phyloP scores from a whole-genome alignment of 2,797 vertebrate genomes.

The Mus caroli region DNA sequence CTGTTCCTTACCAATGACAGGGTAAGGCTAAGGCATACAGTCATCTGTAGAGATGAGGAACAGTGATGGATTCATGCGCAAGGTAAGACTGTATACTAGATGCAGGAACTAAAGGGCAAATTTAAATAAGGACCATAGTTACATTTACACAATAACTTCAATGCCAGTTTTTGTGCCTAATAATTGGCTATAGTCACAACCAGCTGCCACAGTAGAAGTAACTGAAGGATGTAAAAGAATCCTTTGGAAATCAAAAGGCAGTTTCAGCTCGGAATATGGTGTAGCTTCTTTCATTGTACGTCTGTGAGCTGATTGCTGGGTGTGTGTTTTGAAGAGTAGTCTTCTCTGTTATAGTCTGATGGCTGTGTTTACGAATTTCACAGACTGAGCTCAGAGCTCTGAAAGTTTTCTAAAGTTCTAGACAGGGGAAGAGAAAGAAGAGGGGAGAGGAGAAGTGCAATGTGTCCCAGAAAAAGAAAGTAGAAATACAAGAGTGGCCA shows the following conservation, averaged over 20 bases:
- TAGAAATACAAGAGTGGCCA: background rate
- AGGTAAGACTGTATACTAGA: background rate
- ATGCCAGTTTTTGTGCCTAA: background rate
- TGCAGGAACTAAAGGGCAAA: background rate
- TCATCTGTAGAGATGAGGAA: background rate
- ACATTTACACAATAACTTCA: background rate
- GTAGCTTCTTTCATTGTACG: background rate
- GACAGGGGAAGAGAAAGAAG: no score
- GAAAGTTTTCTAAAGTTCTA: background rate
- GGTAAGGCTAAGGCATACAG: background rate
- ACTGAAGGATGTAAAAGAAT: background rate
- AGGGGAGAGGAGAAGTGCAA: background rate
- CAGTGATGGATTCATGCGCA: no score
- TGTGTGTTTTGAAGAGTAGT: background rate
- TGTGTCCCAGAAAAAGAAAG: background rate
- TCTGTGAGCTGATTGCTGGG: background rate
- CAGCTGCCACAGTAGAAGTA: background rate
- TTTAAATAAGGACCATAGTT: background rate
- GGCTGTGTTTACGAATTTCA: background rate
- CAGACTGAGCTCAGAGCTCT: background rate
- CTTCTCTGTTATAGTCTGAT: background rate
- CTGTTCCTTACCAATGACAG: background rate
- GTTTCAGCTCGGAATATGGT: background rate
- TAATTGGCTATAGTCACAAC: background rate
- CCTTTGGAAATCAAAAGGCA: background rate